Evolutionary conservation across 2,113 vertebrate genomes (phyloP).

Genomic region (Oncorhynchus masou): DNA sequence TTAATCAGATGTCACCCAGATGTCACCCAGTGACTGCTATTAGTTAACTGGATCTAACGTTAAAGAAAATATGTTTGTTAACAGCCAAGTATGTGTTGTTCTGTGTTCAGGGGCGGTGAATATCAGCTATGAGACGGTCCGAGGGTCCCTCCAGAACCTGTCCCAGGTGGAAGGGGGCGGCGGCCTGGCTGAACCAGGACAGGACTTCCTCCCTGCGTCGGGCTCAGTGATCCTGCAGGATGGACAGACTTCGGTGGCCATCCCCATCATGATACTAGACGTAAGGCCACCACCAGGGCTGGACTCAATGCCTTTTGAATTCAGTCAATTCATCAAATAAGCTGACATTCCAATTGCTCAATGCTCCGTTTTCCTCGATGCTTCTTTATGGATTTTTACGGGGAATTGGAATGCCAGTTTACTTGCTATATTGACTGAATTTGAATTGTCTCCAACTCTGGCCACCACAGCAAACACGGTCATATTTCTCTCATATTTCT

Average conservation of each 20-base stretch:
- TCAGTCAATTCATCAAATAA: too few relatives aligned
- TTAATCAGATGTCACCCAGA: too few relatives aligned
- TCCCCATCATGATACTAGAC: conserved; percentile 88
- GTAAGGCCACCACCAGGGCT: conserved; percentile 66
- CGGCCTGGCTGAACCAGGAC: conserved; percentile 81
- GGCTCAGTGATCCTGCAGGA: conserved; percentile 84
- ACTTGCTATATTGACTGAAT: background rate
- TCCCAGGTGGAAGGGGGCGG: conserved; percentile 74
- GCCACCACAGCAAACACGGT: too few relatives aligned
- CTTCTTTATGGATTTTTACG: too few relatives aligned
- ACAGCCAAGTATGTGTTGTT: background rate
- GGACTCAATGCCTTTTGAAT: background rate
- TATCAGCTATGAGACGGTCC: conserved; percentile 83
- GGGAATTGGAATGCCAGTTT: background rate
- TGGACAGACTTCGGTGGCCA: conserved; percentile 83
- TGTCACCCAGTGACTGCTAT: too few relatives aligned
- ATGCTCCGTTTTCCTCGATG: too few relatives aligned
- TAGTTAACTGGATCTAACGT: too few relatives aligned
- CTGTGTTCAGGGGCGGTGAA: conserved; percentile 81
- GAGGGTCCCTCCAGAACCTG: conserved; percentile 74
- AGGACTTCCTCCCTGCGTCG: conserved; percentile 79
- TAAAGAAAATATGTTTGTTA: too few relatives aligned
- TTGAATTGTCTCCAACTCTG: too few relatives aligned
- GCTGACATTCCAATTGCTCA: too few relatives aligned
- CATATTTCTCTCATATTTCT: too few relatives aligned